Conservation (phyloP, 2,888 invertebrate species). For the Ceriagrion tenellum region DNA sequence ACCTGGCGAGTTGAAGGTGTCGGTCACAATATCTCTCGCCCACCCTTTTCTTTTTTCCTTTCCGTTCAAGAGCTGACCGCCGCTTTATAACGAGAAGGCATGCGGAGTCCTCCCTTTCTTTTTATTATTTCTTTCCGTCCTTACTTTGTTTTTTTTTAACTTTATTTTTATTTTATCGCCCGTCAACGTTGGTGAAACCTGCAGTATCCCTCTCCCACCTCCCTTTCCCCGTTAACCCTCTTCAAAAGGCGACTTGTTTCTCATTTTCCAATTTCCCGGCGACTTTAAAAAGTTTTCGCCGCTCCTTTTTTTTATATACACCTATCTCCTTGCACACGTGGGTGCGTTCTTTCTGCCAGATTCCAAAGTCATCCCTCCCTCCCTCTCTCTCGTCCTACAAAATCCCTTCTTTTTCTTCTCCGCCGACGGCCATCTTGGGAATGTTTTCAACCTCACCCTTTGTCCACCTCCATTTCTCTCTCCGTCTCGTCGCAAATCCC, state of each 20-base stretch:
- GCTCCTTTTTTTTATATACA: not conserved
- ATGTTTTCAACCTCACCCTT: not conserved
- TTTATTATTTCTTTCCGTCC: not conserved
- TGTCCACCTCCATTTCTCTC: not conserved
- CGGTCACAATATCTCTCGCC: not conserved
- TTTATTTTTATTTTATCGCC: not conserved
- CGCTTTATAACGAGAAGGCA: constrained; percentile 22
- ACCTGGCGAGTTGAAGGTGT: not conserved
- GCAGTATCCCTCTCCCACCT: not conserved
- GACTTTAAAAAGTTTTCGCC: not conserved
- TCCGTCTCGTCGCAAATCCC: not conserved
- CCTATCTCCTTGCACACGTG: constrained; percentile 9
- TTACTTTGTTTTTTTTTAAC: not conserved
- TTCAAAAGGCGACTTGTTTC: constrained; percentile 11
- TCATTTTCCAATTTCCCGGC: constrained; percentile 43
- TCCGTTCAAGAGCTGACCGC: not conserved
- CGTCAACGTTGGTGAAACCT: not conserved
- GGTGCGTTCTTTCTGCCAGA: constrained; percentile 1
- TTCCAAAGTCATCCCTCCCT: not conserved
- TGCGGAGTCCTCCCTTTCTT: not conserved
- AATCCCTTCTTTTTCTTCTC: not conserved
- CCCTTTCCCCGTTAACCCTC: not conserved
- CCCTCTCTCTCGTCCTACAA: constrained; percentile 4
- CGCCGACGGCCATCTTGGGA: not conserved
- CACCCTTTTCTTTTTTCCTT: not conserved